phyloP scores from a whole-genome alignment of 30 jellyfish, hydroid and myxozoan species.

The Turritopsis dohrnii region DNA sequence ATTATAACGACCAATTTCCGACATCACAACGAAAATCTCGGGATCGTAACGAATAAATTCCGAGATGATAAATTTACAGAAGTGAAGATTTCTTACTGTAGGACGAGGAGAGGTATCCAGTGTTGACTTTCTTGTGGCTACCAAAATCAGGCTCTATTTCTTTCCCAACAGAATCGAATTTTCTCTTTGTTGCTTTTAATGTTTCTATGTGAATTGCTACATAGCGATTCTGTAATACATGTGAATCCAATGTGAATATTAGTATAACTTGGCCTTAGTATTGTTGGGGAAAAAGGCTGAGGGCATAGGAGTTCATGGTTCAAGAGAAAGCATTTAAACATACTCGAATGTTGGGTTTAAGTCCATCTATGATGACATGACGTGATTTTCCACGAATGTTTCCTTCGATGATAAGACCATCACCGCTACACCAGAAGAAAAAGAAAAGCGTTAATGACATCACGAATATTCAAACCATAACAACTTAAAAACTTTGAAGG shows the following conservation, averaged over 20 bases:
- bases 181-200: conserved; percentile 44
- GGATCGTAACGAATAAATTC: too few species aligned
- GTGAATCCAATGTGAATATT: background rate
- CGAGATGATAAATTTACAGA: background rate
- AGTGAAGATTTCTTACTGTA: conserved; percentile 53
- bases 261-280: too few species aligned
- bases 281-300: background rate
- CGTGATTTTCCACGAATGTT: conserved; percentile 57
- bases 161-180: conserved; percentile 54
- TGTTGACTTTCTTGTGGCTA: conserved; percentile 64
- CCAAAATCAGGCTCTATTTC: conserved; percentile 92
- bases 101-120: conserved; percentile 91
- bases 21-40: too few species aligned
- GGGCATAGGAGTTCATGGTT: too few species aligned
- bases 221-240: conserved; percentile 43
- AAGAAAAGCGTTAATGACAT: background rate
- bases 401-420: conserved; percentile 70
- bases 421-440: conserved; percentile 35
- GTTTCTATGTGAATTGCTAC: conserved; percentile 54
- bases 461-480: too few species aligned
- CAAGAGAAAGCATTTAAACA: too few species aligned
- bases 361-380: conserved; percentile 18
- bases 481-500: too few species aligned
- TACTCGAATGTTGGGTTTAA: background rate
- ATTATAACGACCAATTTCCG: too few species aligned